Evolutionary conservation across 2,113 vertebrate genomes (phyloP).

Genomic region (Callocephalon fimbriatum): DNA sequence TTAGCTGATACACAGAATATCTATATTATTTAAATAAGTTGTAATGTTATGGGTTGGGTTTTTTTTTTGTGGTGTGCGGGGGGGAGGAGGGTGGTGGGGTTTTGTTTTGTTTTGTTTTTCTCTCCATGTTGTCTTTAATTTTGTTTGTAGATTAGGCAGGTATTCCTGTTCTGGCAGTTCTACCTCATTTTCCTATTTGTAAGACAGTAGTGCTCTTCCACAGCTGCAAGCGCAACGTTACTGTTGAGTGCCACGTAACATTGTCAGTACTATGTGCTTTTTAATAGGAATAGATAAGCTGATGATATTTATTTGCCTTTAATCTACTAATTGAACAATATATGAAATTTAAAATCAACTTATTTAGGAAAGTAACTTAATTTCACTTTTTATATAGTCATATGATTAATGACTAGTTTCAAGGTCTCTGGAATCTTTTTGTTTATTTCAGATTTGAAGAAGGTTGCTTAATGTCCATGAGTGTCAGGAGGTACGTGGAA

Average conservation of each 20-base stretch:
- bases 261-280: not conserved
- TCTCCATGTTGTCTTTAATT: not conserved
- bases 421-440: not conserved
- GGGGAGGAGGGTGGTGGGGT: not conserved
- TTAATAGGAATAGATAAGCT: not conserved
- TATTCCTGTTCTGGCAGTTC: slow-evolving; percentile 1
- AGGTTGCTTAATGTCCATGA: not conserved
- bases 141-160: not conserved
- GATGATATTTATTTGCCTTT: not conserved
- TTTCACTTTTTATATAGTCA: not conserved
- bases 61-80: not conserved
- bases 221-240: not conserved
- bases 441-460: not conserved
- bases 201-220: not conserved
- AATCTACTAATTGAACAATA: not conserved
- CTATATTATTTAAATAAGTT: not conserved
- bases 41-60: not conserved
- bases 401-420: not conserved
- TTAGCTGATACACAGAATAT: not conserved
- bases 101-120: not conserved
- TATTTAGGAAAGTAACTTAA: not conserved
- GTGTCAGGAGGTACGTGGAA: not conserved
- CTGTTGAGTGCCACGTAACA: not conserved
- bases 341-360: not conserved
- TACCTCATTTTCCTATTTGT: not conserved